These are phyloP conservation scores for Callipepla squamata DNA, from an alignment of 2,113 vertebrate genomes.

Conservation along the genomic window DNA sequence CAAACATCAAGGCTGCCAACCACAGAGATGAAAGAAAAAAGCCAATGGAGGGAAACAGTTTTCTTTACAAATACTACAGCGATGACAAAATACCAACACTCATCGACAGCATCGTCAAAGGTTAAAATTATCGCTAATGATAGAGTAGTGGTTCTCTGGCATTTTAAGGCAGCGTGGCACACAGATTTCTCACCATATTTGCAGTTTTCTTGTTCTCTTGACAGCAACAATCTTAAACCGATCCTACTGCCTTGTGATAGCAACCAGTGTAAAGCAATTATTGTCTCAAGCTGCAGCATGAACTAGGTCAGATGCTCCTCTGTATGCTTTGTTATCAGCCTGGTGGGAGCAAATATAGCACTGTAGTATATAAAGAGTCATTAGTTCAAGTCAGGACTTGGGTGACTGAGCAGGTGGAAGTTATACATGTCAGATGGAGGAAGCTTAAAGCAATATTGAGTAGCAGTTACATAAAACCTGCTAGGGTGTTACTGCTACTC, in stretches of 20 bases:
- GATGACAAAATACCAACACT: constrained; percentile 54
- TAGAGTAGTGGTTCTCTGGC: constrained; percentile 39
- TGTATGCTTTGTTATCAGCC: not conserved
- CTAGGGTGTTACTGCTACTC: constrained; percentile 3
- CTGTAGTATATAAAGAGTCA: constrained; percentile 11
- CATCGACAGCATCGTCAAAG: constrained; percentile 67
- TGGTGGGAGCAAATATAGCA: constrained; percentile 52
- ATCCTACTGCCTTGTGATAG: constrained; percentile 20
- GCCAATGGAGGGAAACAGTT: constrained; percentile 44
- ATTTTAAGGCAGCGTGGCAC: constrained; percentile 16
- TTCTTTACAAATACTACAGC: constrained; percentile 50
- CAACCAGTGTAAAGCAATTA: constrained; percentile 18
- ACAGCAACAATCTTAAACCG: constrained; percentile 39
- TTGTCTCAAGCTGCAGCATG: not conserved
- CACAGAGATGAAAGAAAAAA: constrained; percentile 65
- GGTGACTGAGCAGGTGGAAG: constrained; percentile 64
- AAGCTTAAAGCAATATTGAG: constrained; percentile 54
- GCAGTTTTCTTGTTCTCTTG: constrained; percentile 8
- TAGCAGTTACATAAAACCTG: constrained; percentile 54
- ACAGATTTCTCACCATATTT: constrained; percentile 30
- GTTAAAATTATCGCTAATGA: constrained; percentile 72
- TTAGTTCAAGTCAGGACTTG: constrained; percentile 67
- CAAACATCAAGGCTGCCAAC: constrained; percentile 72
- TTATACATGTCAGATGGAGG: constrained; percentile 45
- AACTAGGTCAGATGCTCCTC: not conserved